These are phyloP conservation scores for Callochromis pleurospilus DNA, from an alignment of 2,113 vertebrate species.

Conservation along the genomic window DNA sequence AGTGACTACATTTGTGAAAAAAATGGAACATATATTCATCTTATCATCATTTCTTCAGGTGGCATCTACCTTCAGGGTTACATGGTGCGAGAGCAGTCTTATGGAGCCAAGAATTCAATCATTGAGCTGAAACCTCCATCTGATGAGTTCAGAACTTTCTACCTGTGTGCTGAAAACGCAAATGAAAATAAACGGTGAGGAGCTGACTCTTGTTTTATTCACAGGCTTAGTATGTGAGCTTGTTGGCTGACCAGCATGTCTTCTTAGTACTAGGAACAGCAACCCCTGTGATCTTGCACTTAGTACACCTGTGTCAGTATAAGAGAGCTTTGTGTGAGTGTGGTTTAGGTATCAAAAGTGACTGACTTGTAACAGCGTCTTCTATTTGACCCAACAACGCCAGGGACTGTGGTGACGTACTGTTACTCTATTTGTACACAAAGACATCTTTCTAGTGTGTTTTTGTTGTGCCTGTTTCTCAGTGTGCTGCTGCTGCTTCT, in stretches of 20 bases:
- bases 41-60: slow-evolving; percentile 56
- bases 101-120: slow-evolving; percentile 78
- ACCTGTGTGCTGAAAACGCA: slow-evolving; percentile 82
- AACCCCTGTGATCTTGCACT: not conserved
- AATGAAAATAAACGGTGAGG: slow-evolving; percentile 84
- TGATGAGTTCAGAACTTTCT: slow-evolving; percentile 88
- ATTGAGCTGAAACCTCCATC: slow-evolving; percentile 85
- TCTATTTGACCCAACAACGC: not conserved
- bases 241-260: not conserved
- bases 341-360: not conserved
- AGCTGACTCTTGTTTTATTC: not conserved
- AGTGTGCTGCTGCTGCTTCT: not conserved
- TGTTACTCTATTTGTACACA: not conserved
- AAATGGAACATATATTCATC: not conserved
- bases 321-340: not conserved
- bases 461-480: not conserved
- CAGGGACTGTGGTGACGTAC: not conserved
- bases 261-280: not conserved
- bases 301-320: not conserved
- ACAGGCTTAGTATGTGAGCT: not conserved
- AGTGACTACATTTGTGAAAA: not conserved
- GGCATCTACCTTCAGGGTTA: slow-evolving; percentile 90
- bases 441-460: not conserved
- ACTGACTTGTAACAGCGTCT: not conserved
- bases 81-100: slow-evolving; percentile 76